These are phyloP conservation scores for Rhagoletis pomonella DNA, from an alignment of 1,140 invertebrate species.

Conservation along the genomic window DNA sequence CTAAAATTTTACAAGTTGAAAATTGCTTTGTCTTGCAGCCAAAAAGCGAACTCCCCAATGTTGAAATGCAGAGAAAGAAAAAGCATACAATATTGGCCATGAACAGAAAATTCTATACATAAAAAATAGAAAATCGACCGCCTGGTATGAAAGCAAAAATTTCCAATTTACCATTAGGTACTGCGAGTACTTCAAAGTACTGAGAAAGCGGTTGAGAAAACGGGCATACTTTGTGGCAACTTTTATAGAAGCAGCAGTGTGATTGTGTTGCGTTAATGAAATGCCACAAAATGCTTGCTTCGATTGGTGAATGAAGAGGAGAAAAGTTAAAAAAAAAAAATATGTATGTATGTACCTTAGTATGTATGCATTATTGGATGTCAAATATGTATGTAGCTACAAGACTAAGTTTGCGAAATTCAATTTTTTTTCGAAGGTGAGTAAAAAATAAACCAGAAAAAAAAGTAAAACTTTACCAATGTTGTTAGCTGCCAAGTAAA, in stretches of 20 bases:
- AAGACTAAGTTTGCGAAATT: not conserved
- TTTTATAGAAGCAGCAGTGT: not conserved
- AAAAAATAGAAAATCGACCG: no score
- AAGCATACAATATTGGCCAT: no score
- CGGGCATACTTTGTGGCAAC: not conserved
- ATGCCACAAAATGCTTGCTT: not conserved
- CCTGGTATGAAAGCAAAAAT: no score
- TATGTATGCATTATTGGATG: not conserved
- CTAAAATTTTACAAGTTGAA: not conserved
- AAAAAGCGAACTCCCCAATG: no score
- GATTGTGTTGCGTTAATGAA: slow-evolving; percentile 16
- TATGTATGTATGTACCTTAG: not conserved
- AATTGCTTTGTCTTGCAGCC: not conserved
- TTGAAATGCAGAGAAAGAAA: no score
- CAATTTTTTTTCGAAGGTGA: slow-evolving; percentile 12
- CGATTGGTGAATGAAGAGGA: not conserved
- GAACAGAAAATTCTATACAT: no score
- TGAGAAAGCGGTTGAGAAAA: no score
- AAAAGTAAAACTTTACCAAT: not conserved
- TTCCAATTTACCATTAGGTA: no score
- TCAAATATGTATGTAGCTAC: not conserved
- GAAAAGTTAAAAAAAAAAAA: not conserved
- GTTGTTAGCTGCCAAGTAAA: slow-evolving; percentile 37
- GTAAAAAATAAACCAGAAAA: not conserved
- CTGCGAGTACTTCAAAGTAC: no score